Conservation (phyloP, 1,140 invertebrate genomes). For the Nebria ingens region DNA sequence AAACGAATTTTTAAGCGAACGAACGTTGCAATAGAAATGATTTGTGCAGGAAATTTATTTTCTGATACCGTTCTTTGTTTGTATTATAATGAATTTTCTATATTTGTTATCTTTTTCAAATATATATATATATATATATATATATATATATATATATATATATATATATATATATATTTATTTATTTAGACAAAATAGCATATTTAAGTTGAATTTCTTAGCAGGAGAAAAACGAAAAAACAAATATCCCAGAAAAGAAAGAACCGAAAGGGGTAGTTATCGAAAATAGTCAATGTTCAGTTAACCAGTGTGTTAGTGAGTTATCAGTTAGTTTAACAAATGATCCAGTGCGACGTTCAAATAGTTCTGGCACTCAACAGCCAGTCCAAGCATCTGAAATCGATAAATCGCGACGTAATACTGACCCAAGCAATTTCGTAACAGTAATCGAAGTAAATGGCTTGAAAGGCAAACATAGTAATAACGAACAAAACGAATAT, state of each 20-base stretch:
- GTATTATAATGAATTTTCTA: too few species aligned
- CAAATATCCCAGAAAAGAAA: background rate
- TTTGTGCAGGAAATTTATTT: too few species aligned
- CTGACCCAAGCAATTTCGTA: constrained; percentile 64
- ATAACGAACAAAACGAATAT: constrained; percentile 15
- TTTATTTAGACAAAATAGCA: too few species aligned
- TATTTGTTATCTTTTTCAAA: background rate
- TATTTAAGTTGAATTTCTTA: background rate
- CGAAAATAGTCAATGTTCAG: constrained; percentile 27
- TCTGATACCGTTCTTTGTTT: too few species aligned
- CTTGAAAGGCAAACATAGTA: constrained; percentile 36
- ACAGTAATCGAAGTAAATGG: constrained; percentile 82
- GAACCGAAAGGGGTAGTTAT: background rate
- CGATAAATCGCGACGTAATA: constrained; percentile 24
- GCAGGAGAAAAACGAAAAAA: background rate
- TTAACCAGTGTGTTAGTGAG: constrained; percentile 55
- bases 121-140: background rate
- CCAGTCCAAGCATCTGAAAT: background rate
- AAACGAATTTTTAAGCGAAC: too few species aligned
- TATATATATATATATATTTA: background rate
- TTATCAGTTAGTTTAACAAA: constrained; percentile 44
- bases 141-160: background rate
- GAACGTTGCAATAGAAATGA: too few species aligned
- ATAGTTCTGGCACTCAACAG: constrained; percentile 34
- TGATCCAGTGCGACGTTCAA: constrained; percentile 30